Base-by-base conservation (phyloP, 2,797 vertebrate species). In the Merluccius polli region DNA sequence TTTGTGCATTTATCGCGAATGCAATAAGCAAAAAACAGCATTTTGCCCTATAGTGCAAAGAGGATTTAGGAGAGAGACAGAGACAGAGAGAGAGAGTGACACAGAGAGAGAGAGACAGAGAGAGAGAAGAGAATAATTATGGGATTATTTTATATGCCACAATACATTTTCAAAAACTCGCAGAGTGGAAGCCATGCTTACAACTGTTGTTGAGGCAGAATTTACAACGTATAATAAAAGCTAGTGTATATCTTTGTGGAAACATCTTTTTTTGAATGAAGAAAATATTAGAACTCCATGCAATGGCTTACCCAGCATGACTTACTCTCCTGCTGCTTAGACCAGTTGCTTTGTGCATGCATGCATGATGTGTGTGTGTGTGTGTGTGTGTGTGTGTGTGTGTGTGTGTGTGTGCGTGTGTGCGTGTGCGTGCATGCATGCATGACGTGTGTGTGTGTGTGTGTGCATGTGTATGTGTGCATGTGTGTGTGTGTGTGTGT, bases 51-150 rank as follows among this genome's bases (percentile, higher is more conserved):
- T 78, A 82, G 73, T 75, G 73, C 78, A 84, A 44, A 44, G 69
- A 84, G 89, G 88, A 89, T 88, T 88, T 78, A 84, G 87, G 85
- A 81, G 21, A 63, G n/a, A 63, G 18, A 9, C 12, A 63, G 52
- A 38, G 9, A 63, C 0, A 63, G 8, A 63, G 10, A 24, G 52
- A 63, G 52, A 63, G 52, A 63, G 52, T 11, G 52, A 63, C 2
- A 52, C 16, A 52, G 44, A 52, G 41, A 52, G 44, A 52, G 44
- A n/a, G 44, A 52, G 44, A n/a, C 16, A 52, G 18, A 52, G 44
- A 52, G 44, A 52, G 44, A 52, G 44, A 52, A 21, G 44, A 52
- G 16, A 52, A 27, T 24, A 27, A 63, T 27, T n/a, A 63, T 63
- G n/a, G 52, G 52, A 63, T 63, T 63, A 63, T 63, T 63, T 27